Base-by-base conservation (phyloP, 2,888 invertebrate species). In the Griposia aprilina region DNA sequence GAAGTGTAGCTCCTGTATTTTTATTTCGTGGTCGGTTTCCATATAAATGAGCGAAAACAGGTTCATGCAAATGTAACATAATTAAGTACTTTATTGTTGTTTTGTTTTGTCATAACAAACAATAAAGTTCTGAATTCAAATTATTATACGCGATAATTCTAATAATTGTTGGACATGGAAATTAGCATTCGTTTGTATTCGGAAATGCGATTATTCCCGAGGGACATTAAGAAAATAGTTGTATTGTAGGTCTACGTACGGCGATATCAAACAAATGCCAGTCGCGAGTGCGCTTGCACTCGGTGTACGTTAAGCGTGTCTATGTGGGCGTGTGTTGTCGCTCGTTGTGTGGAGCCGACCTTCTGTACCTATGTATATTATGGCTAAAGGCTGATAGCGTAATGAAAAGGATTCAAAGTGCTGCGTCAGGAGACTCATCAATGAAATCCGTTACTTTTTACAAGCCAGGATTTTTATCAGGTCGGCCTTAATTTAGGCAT, bases 341-440 rank as follows among this genome's bases (percentile, higher is more conserved):
- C 13, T 57, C 0, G 0, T 48, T 10, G 17, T 30, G 48, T 15
- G 4, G 0, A 59, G 20, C 0, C 10, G n/a, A 8, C 30, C 63
- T 81, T 81, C 52, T 75, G 45, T 17, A 6, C 0, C 1, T n/a
- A 11, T 26, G 4, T 75, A 5, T 1, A 2, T 15, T n/a, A 0
- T 45, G 26, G 13, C 30, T 15, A 17, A 50, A 17, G 20, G 6
- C 13, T 75, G 52, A 66, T 23, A 17, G 59, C 17, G 62, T 52
- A 68, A 17, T 79, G 36, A 81, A 81, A 84, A 84, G 80, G 59
- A 79, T 76, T 72, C 41, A 57, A 75, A 85, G 41, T 36, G 82
- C 82, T 81, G 52, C 69, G 82, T 81, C 82, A 83, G n/a, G 82
- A 60, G 45, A 48, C 70, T 74, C 85, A 68, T 82, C 82, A 74